These are phyloP conservation scores for Drepana arcuata DNA, from an alignment of 1,140 invertebrate genomes.

Conservation along the genomic window DNA sequence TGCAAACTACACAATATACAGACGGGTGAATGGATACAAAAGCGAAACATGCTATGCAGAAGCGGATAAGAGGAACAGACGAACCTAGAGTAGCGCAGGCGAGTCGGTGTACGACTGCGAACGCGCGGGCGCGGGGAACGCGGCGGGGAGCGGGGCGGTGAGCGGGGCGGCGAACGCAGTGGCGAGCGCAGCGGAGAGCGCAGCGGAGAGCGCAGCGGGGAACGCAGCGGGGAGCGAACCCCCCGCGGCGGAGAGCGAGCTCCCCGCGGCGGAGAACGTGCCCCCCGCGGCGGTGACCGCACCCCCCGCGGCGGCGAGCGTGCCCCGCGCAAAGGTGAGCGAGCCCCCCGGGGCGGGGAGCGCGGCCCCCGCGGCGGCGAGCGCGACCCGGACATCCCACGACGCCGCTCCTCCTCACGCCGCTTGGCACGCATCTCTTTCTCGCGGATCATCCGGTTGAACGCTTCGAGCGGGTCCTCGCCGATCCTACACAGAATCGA, in stretches of 20 bases:
- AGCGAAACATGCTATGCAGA: too few species aligned
- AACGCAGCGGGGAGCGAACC: conserved; percentile 22
- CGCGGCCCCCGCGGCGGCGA: conserved; percentile 20
- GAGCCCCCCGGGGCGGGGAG: conserved; percentile 32
- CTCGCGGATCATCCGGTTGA: conserved; percentile 87
- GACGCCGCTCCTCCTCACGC: conserved; percentile 75
- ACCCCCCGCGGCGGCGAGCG: conserved; percentile 28
- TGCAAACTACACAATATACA: conserved; percentile 3
- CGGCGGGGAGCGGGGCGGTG: conserved; percentile 23
- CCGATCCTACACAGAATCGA: conserved; percentile 12
- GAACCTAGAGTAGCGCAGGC: conserved; percentile 63
- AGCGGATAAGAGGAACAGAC: conserved; percentile 10
- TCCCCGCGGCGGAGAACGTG: conserved; percentile 13
- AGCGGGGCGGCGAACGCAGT: conserved; percentile 24
- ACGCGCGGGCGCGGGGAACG: conserved; percentile 14
- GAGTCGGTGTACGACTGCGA: conserved; percentile 22
- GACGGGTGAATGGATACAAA: conserved; percentile 5
- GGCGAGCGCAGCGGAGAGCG: conserved; percentile 37
- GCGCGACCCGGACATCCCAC: conserved; percentile 44
- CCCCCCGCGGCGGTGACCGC: conserved; percentile 23
- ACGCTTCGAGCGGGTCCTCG: conserved; percentile 67
- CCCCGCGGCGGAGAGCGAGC: conserved; percentile 17
- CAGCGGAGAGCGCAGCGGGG: conserved; percentile 29
- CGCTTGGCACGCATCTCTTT: conserved; percentile 83
- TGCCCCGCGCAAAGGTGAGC: conserved; percentile 22